phyloP scores from a whole-genome alignment of 1,140 invertebrate genomes.

The Lanistes nyassanus region DNA sequence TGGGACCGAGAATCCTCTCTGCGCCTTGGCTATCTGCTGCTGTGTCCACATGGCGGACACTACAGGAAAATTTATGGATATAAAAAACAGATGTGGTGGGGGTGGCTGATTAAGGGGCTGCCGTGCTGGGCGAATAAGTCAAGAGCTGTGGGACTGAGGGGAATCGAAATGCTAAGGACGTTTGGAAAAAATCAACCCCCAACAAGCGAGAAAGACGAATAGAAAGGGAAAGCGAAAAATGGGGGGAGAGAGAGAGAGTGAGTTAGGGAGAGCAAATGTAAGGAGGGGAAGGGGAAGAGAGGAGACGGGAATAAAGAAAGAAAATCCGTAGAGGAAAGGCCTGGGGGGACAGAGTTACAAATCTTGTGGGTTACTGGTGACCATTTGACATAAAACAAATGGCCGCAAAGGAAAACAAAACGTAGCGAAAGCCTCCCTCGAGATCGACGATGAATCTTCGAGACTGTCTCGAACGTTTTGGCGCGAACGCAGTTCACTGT shows the following conservation, averaged over 20 bases:
- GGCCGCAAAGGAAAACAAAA: neutral
- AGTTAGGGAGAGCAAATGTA: neutral
- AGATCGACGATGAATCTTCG: neutral
- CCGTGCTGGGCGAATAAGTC: too few species aligned
- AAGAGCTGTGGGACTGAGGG: too few species aligned
- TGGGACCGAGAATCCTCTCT: too few species aligned
- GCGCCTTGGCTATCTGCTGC: too few species aligned
- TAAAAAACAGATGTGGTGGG: too few species aligned
- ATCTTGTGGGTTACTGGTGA: neutral
- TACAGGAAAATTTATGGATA: too few species aligned
- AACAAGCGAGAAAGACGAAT: neutral
- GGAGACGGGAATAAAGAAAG: slow-evolving; percentile 1
- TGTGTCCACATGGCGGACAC: too few species aligned
- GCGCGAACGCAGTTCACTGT: neutral
- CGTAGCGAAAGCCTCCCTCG: neutral
- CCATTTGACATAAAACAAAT: neutral
- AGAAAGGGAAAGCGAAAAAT: neutral
- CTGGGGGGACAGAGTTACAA: too few species aligned
- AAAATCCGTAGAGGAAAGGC: too few species aligned
- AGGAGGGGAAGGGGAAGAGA: slow-evolving; percentile 1
- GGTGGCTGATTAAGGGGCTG: too few species aligned
- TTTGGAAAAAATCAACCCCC: too few species aligned
- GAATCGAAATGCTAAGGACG: too few species aligned
- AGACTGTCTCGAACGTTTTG: neutral
- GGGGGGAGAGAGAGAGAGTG: neutral